Evolutionary conservation across 2,113 vertebrate species (phyloP).

Genomic region (Gobius niger): DNA sequence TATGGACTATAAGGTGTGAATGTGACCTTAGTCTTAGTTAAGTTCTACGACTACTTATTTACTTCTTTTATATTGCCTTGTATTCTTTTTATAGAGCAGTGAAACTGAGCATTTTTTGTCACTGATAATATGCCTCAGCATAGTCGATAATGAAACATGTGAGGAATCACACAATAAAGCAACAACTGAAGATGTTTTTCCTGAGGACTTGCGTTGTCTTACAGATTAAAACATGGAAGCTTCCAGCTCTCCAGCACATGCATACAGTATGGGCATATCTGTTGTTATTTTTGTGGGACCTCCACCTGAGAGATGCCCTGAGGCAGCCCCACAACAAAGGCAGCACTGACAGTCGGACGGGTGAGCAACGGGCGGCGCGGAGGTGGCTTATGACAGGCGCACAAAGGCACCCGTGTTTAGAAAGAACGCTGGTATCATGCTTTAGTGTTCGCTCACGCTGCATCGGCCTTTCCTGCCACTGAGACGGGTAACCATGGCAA

Average conservation of each 20-base stretch:
- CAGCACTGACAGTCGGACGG: conserved; percentile 18
- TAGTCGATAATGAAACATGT: no score
- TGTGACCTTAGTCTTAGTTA: no score
- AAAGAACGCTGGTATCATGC: conserved; percentile 53
- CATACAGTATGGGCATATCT: conserved; percentile 11
- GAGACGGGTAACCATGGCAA: conserved; percentile 74
- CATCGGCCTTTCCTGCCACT: conserved; percentile 50
- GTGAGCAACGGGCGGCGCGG: conserved; percentile 30
- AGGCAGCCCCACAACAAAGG: conserved; percentile 19
- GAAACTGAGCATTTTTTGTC: no score
- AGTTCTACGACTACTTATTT: no score
- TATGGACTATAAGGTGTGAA: no score
- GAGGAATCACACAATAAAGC: no score
- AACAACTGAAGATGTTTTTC: no score
- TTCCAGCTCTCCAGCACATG: background rate
- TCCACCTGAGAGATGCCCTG: conserved; percentile 19
- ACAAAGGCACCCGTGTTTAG: conserved; percentile 62
- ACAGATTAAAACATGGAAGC: no score
- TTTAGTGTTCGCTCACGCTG: conserved; percentile 59
- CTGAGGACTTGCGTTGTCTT: no score
- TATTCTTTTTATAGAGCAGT: no score
- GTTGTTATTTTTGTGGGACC: conserved; percentile 13
- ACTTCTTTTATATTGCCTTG: no score
- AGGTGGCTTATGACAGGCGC: conserved; percentile 55
- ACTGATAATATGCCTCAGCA: no score